These are phyloP conservation scores for Leptinotarsa juncta DNA, from an alignment of 2,888 invertebrate genomes.

Conservation along the genomic window DNA sequence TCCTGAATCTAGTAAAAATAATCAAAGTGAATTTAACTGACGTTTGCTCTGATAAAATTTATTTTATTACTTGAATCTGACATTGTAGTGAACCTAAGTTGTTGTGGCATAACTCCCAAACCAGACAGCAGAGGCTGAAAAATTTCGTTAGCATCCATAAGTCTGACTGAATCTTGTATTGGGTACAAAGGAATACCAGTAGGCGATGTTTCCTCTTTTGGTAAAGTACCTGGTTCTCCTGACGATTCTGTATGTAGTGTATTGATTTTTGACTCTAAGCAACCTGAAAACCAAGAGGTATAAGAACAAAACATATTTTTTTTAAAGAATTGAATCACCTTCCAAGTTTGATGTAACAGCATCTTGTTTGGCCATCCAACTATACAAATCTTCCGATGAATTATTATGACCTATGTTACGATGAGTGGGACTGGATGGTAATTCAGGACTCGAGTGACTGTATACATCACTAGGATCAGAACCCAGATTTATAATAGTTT, in stretches of 20 bases:
- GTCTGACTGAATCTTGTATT: constrained; percentile 83
- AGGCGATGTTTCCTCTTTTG: constrained; percentile 65
- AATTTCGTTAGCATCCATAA: constrained; percentile 93
- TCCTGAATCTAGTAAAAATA: constrained; percentile 62
- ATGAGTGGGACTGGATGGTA: constrained; percentile 63
- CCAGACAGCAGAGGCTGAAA: constrained; percentile 92
- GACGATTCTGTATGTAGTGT: constrained; percentile 63
- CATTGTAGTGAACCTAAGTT: constrained; percentile 71
- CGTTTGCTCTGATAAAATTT: constrained; percentile 15
- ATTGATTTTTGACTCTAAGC: constrained; percentile 62
- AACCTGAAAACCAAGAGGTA: constrained; percentile 49
- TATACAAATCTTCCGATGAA: constrained; percentile 84
- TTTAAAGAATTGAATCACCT: constrained; percentile 40
- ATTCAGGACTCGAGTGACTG: constrained; percentile 65
- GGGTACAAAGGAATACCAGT: constrained; percentile 75
- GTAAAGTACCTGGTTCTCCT: constrained; percentile 68
- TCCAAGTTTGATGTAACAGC: constrained; percentile 53
- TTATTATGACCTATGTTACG: constrained; percentile 57
- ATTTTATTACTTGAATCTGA: constrained; percentile 59
- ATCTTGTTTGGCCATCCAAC: constrained; percentile 94
- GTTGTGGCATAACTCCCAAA: constrained; percentile 91
- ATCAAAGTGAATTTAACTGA: neutral
- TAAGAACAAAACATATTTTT: neutral
- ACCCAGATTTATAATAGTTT: constrained; percentile 68
- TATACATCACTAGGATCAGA: constrained; percentile 74